phyloP scores from a whole-genome alignment of 2,888 invertebrate species.

The Acleris holmiana region DNA sequence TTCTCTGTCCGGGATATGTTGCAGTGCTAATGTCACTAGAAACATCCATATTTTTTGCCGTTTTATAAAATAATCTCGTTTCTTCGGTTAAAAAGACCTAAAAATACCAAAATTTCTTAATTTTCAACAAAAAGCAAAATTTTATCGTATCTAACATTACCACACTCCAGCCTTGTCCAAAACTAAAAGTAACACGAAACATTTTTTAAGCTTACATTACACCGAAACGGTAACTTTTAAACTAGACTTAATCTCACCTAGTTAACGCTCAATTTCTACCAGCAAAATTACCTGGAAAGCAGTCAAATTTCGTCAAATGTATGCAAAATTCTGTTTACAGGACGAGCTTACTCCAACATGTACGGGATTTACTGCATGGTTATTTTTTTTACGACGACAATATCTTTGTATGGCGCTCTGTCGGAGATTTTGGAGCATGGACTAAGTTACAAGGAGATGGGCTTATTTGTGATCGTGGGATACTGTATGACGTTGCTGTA shows the following conservation, averaged over 20 bases:
- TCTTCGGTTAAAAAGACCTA: no score
- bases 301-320: constrained; percentile 7
- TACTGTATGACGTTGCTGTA: constrained; percentile 89
- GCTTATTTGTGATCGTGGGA: constrained; percentile 88
- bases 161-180: background rate
- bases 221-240: background rate
- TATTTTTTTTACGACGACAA: constrained; percentile 89
- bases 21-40: no score
- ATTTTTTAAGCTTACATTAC: background rate
- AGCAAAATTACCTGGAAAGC: background rate
- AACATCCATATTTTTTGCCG: no score
- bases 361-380: constrained; percentile 90
- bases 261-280: background rate
- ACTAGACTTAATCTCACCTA: background rate
- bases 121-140: no score
- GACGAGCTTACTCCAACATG: constrained; percentile 90
- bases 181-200: background rate
- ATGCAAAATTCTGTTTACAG: constrained; percentile 51
- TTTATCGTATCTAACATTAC: background rate
- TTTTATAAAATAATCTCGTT: no score
- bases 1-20: no score
- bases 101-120: no score
- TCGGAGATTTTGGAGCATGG: constrained; percentile 90
- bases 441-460: constrained; percentile 88
- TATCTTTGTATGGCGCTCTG: constrained; percentile 88